Percentiles rank a stretch among this genome's conserved stretches.
phyloP scores from a whole-genome alignment of 2,797 vertebrate genomes.

The Pseudotriccus pelzelni region DNA sequence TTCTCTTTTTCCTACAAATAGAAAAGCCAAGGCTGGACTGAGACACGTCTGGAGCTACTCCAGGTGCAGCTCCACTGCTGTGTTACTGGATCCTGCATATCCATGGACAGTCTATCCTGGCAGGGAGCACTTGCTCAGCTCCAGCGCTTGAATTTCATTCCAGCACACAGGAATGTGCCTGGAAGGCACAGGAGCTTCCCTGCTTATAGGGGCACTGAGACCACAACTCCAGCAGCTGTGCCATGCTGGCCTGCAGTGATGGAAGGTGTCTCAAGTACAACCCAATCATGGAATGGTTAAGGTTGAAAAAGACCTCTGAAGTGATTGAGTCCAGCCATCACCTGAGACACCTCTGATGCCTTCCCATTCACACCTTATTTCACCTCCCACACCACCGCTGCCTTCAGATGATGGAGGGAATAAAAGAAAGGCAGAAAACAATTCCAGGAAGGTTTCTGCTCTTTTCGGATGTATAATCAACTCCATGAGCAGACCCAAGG shows the following conservation, averaged over 20 bases:
- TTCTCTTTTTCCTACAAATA: background rate
- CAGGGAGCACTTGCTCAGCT: background rate
- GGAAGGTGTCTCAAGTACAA: background rate
- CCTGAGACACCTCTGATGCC: background rate
- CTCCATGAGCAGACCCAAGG: background rate
- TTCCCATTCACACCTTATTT: background rate
- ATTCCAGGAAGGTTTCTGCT: background rate
- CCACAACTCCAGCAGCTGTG: background rate
- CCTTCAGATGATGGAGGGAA: background rate
- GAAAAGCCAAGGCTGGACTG: background rate
- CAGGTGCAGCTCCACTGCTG: background rate
- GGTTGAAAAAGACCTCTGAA: background rate
- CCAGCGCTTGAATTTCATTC: background rate
- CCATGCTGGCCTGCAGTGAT: background rate
- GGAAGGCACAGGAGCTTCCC: background rate
- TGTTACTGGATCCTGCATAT: background rate
- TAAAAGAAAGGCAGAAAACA: background rate
- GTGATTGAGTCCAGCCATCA: background rate
- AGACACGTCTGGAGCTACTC: rapidly evolving
- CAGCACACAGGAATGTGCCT: background rate
- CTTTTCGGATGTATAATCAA: background rate
- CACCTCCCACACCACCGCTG: background rate
- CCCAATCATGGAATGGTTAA: background rate
- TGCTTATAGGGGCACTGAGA: background rate
- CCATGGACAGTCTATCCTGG: background rate